Base-by-base conservation (phyloP, 2,888 invertebrate genomes). In the Vesta saturnalis region DNA sequence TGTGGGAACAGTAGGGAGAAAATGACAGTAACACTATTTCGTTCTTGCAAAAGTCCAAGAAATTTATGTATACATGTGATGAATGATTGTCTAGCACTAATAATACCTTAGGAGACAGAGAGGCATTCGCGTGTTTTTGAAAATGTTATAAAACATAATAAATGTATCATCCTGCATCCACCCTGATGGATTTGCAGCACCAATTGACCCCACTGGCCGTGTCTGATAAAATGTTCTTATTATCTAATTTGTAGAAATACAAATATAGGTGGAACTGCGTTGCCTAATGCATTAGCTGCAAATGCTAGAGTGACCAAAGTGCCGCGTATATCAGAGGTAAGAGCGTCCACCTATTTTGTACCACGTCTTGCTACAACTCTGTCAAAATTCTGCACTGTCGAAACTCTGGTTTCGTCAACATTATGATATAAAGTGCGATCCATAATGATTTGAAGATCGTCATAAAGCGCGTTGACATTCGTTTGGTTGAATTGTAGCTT, bases 301-400 rank as follows among this genome's bases (percentile, higher is more conserved):
- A 74, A 19, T 30, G 71, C 67, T 8, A 78, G 39, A 5, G 79
- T 78, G 1, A 79, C 74, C 30, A 79, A 39, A 4, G 72, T 72
- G 16, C 77, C 76, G 23, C 77, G 54, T 73, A n/a, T n/a, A n/a
- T n/a, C n/a, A n/a, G n/a, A n/a, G n/a, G n/a, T n/a, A n/a, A n/a
- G 18, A 8, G 69, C 55, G 12, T 79, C 79, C 8, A 82, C 72
- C 64, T 81, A 77, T 59, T 76, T 78, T 3, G 60, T 52, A 10
- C 79, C 81, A 68, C 73, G 75, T 52, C 66, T 69, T 6, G 79
- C 81, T 58, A n/a, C n/a, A n/a, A n/a, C n/a, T 82, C 57, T n/a
- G 49, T 71, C 60, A 4, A 82, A 82, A 64, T 77, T 80, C 64
- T 83, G 81, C 1, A 84, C 83, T 1, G 82, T 83, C 6, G 83